Evolutionary conservation across 2,113 vertebrate species (phyloP), one percentile per base, ranked within the genome.

Genomic region (Oxygymnocypris stewartii): DNA sequence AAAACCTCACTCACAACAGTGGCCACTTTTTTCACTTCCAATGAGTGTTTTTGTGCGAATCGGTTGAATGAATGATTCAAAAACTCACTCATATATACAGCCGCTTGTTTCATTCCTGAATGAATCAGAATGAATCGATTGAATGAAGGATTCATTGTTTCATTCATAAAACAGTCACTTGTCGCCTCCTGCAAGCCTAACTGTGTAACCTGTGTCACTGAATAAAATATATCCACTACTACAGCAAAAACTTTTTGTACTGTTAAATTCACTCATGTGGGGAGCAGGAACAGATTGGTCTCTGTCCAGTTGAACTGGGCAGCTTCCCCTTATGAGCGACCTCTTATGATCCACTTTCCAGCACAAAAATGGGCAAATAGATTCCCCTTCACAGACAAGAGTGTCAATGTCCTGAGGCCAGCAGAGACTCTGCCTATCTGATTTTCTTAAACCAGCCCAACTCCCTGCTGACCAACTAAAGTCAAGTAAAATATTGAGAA

Each of bases 301-400:
- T 90, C 47, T 61, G 54, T 89, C 87, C 87, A 79, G 31, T 42
- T 78, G 47, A 54, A 78, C 76, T 80, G 44, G 20, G 47, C 37
- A 57, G 20, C n/a, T 82, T 65, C 23, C 65, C 16, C 65, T 75
- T 54, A 74, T 63, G 76, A 25, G 11, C 49, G 16, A 23, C 63
- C 49, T 23, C 73, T n/a, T 69, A 10, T 79, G 84, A 79, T 69
- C 42, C 84, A 79, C 42, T 71, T 82, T 86, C 51, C n/a, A 10
- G 20, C 49, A 44, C 75, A 47, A 71, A 86, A 89, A 69, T 75
- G 63, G 87, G 87, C 57, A 71, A 77, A 81, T 74, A 51, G 40
- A 85, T 75, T 77, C 51, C 67, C 23, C 40, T 76, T 75, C 44
- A 59, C 23, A 88, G 59, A 77, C 35, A 78, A 54, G 57, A 63